Evolutionary conservation across 2,113 vertebrate genomes (phyloP), one percentile per base, ranked within the genome.

Genomic region (Scalopus aquaticus): DNA sequence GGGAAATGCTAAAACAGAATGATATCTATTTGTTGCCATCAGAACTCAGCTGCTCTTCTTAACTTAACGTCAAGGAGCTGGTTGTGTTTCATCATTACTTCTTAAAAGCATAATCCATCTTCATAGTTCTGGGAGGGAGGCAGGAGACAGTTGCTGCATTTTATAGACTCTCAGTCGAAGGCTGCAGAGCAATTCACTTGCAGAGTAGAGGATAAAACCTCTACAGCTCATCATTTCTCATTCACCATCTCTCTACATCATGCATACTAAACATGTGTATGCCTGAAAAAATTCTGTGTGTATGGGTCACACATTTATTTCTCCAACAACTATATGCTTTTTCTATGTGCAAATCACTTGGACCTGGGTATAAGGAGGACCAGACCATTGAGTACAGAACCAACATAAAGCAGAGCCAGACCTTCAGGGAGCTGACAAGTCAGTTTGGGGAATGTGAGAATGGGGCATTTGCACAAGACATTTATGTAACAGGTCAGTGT

Each of bases 31-130:
- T 69, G 44, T 80, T 42, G 51, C 51, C n/a, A 5, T 64, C 79
- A 46, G 77, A 35, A 35, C 74, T 74, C 92, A 88, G 73, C 54
- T 46, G n/a, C 49, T 37, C 46, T 28, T 73, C 72, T 49, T 60
- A 67, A 78, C 67, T 58, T 39, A 92, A 30, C 12, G 26, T 37
- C 64, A 64, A 70, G 64, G 42, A 79, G 79, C 42, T 13, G 13
- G 28, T 65, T 12, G 70, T 74, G 90, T 83, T 72, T 79, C 42
- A 35, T n/a, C 32, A 3, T 6, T 35, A 56, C 76, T 56, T 32
- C 19, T 12, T 42, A 37, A 84, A 69, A 88, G 76, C 64, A n/a
- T n/a, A 3, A 22, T 39, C 30, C 1, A 9, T 80, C 86, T 87
- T 76, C 54, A 37, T 37, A 2, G 12, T 26, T 30, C 77, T 2